Base-by-base conservation (phyloP, 2,113 vertebrate genomes). In the Corapipo altera region DNA sequence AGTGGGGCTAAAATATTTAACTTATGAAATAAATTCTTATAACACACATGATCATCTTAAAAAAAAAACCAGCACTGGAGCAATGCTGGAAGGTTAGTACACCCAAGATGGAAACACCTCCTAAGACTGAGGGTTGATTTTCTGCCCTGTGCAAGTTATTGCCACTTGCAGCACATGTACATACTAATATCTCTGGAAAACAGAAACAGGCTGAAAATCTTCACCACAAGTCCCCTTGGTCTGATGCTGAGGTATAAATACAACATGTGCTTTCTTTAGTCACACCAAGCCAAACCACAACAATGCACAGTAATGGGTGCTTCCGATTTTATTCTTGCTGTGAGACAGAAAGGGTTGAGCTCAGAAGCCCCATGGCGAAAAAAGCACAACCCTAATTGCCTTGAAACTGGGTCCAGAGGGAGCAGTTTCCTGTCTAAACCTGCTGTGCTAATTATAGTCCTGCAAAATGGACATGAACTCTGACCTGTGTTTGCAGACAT, bases 361-460 rank as follows among this genome's bases (percentile, higher is more conserved):
- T 75, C 49, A 83, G 55, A 80, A 96, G 30, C n/a, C 67, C 37
- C 55, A 10, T 9, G n/a, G 57, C 57, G 48, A 77, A 89, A 89
- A 76, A 23, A 52, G 11, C 1, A 1, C 73, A 81, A 69, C 61
- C 54, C 17, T 92, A 89, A 92, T 49, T 91, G 66, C 81, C 73
- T 92, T 85, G 89, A 88, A 93, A 89, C 17, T 65, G 9, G 37
- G 74, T 65, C 87, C 82, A 76, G 58, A 89, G 62, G 61, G 44
- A 92, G 41, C 20, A 91, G 49, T 49, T 89, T 95, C 74, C 77
- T 82, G 91, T 37, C 84, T 85, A 72, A 94, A 72, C 66, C 52
- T 87, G 49, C 62, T 69, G 41, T 61, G 86, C 35, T 96, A 92
- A 91, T 93, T 91, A 88, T 39, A 93, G 84, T 24, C 57, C 49